A percentile compares a stretch with the other conserved stretches of the same genome.
These are phyloP conservation scores for Artemia franciscana DNA, from an alignment of 1,140 invertebrate species.

Conservation along the genomic window DNA sequence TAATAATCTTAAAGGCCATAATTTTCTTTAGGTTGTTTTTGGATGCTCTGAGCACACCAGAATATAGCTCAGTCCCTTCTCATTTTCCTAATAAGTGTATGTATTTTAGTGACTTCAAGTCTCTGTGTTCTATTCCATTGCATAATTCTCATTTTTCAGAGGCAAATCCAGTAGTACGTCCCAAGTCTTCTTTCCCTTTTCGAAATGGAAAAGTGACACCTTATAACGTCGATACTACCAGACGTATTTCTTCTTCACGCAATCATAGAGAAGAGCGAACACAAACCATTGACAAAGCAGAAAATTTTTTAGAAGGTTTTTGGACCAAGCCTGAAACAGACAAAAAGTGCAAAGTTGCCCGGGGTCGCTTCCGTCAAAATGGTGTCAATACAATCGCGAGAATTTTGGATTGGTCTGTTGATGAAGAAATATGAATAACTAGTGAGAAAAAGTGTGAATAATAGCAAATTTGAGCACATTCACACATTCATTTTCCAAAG, in stretches of 20 bases:
- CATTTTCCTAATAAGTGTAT: too few relatives aligned
- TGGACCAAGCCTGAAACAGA: not conserved
- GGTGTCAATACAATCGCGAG: not conserved
- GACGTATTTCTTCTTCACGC: not conserved
- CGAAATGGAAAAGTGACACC: not conserved
- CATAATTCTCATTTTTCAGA: too few relatives aligned
- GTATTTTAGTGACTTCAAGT: too few relatives aligned
- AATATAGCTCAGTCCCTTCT: too few relatives aligned
- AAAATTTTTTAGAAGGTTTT: not conserved
- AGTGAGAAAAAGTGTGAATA: too few relatives aligned
- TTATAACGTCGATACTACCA: not conserved
- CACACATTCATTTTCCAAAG: too few relatives aligned
- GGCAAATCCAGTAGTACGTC: too few relatives aligned
- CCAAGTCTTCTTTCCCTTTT: not conserved
- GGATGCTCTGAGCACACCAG: too few relatives aligned
- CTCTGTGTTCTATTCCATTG: too few relatives aligned
- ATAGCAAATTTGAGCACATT: too few relatives aligned
- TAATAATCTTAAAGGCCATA: too few relatives aligned
- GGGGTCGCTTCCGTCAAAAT: not conserved
- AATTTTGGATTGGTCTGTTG: not conserved
- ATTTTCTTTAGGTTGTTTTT: too few relatives aligned
- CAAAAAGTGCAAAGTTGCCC: not conserved
- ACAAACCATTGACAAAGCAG: not conserved
- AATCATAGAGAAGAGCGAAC: not conserved
- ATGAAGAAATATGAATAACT: not conserved